Conservation (phyloP, 2,797 vertebrate species). For the Cossypha dichroa region DNA sequence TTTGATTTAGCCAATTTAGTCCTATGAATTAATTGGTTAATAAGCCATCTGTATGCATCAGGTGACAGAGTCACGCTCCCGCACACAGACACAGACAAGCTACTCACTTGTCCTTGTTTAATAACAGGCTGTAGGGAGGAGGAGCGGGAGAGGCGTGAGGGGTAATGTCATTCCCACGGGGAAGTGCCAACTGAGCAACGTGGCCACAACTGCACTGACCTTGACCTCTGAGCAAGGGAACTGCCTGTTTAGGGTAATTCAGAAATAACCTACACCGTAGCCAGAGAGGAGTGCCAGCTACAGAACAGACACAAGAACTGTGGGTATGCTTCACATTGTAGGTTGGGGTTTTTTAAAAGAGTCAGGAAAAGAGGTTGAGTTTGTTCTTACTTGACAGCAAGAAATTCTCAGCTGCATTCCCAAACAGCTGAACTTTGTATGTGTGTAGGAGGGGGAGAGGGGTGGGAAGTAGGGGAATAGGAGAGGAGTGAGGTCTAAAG, state of each 20-base stretch:
- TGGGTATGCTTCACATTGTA: neutral
- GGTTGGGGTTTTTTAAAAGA: neutral
- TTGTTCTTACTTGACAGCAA: neutral
- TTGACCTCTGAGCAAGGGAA: neutral
- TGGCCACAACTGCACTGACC: neutral
- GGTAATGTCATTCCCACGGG: slow-evolving; percentile 10
- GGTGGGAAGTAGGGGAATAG: neutral
- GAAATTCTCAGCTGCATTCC: slow-evolving; percentile 34
- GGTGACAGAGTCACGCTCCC: slow-evolving; percentile 53
- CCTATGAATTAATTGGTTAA: slow-evolving; percentile 76
- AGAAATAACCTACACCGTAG: neutral
- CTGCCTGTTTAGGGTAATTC: neutral
- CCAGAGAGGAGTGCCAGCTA: neutral
- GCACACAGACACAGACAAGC: slow-evolving; percentile 58
- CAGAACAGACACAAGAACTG: neutral
- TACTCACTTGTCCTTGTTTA: slow-evolving; percentile 62
- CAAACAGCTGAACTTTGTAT: slow-evolving; percentile 4
- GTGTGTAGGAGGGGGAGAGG: neutral
- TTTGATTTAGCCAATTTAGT: slow-evolving; percentile 76
- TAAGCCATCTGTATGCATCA: slow-evolving; percentile 75
- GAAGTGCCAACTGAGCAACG: neutral
- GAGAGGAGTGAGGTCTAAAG: neutral
- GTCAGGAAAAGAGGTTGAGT: neutral
- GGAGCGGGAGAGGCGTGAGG: neutral
- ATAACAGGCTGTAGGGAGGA: slow-evolving; percentile 41